Conservation (phyloP, 2,113 vertebrate genomes). For the Panthera uncia region DNA sequence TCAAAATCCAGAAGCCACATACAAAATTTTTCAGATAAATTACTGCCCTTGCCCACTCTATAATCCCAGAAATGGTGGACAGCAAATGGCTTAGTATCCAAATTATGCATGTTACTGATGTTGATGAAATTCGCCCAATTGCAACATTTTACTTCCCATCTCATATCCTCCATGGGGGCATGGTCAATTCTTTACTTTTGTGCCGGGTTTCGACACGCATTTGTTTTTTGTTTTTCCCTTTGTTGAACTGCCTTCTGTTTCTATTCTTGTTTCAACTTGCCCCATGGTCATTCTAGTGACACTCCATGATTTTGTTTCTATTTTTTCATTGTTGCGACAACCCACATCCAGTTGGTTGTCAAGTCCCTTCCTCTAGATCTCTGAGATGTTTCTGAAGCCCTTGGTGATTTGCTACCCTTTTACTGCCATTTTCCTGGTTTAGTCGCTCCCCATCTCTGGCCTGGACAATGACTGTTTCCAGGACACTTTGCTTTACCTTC, state of each 20-base stretch:
- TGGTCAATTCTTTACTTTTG: background rate
- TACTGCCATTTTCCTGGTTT: background rate
- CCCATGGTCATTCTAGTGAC: background rate
- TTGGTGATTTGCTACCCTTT: background rate
- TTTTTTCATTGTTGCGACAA: background rate
- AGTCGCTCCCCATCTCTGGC: background rate
- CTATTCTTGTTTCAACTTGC: background rate
- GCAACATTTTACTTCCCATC: background rate
- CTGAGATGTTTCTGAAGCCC: background rate
- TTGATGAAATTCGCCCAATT: background rate
- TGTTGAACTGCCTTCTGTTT: background rate
- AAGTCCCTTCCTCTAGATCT: background rate
- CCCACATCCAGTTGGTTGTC: background rate
- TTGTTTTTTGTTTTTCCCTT: background rate
- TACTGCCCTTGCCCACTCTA: too few species aligned
- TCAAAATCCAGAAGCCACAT: background rate
- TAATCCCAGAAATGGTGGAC: background rate
- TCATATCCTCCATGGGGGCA: background rate
- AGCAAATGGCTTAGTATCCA: background rate
- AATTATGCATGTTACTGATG: background rate
- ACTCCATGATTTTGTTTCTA: background rate
- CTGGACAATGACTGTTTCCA: background rate
- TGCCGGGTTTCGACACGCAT: background rate
- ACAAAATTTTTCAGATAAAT: background rate
- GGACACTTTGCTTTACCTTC: background rate